Evolutionary conservation across 2,888 invertebrate genomes (phyloP).

Genomic region (Drosophila siamana): DNA sequence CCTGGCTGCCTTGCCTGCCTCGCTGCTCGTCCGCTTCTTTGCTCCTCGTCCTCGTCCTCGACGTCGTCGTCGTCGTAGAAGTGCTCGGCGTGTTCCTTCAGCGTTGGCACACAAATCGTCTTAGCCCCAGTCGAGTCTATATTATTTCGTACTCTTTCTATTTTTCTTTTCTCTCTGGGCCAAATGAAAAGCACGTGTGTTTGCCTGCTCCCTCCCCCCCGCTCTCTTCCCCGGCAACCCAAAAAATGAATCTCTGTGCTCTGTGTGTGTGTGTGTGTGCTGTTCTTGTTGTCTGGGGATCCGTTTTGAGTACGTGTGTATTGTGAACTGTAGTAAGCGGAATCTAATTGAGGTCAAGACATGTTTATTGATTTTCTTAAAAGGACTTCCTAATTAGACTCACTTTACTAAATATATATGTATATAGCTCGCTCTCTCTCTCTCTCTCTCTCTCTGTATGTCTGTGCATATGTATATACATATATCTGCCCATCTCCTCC

Average conservation of each 20-base stretch:
- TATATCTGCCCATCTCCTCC: neutral
- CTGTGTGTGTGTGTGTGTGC: slow-evolving; percentile 40
- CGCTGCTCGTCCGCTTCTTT: neutral
- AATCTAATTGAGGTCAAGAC: slow-evolving; percentile 84
- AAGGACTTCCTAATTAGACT: slow-evolving; percentile 82
- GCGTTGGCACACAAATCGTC: slow-evolving; percentile 63
- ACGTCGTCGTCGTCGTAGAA: too few relatives aligned
- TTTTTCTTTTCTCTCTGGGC: slow-evolving; percentile 38
- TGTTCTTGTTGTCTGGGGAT: slow-evolving; percentile 73
- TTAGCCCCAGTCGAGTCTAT: slow-evolving; percentile 67
- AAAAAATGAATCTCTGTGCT: slow-evolving; percentile 53
- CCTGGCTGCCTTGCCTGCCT: slow-evolving; percentile 3
- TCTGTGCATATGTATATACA: neutral
- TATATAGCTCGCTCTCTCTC: too few relatives aligned
- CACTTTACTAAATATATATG: slow-evolving; percentile 63
- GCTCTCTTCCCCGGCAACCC: slow-evolving; percentile 8
- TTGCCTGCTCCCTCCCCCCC: slow-evolving; percentile 11
- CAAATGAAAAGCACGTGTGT: slow-evolving; percentile 78
- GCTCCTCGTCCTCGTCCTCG: neutral
- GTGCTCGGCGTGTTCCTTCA: slow-evolving; percentile 2
- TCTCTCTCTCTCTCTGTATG: too few relatives aligned
- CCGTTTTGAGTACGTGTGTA: slow-evolving; percentile 57
- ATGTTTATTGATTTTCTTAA: slow-evolving; percentile 83
- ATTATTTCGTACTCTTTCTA: slow-evolving; percentile 47
- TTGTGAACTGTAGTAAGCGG: slow-evolving; percentile 80